Percentiles rank a stretch among this genome's conserved stretches.
Evolutionary conservation across 2,113 vertebrate species (phyloP).

Genomic region (Malurus cyaneus): DNA sequence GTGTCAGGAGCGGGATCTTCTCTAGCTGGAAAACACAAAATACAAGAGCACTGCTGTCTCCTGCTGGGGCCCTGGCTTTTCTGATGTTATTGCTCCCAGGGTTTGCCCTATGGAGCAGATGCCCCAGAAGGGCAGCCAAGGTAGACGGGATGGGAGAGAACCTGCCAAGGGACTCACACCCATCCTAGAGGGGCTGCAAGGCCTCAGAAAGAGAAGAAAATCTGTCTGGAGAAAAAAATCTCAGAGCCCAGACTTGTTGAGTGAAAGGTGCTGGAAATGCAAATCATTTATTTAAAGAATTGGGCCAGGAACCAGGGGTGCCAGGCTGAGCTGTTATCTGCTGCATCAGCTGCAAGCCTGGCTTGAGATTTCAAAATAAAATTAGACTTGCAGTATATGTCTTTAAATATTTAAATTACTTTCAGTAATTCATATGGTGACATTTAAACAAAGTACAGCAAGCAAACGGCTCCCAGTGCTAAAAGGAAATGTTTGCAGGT

Average conservation of each 20-base stretch:
- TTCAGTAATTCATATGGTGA: conserved; percentile 60
- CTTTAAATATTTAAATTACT: conserved; percentile 67
- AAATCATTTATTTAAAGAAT: not conserved
- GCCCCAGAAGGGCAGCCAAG: not conserved
- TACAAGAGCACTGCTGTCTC: not conserved
- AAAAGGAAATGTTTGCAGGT: conserved; percentile 60
- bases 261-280: conserved; percentile 30
- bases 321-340: conserved; percentile 16
- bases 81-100: not conserved
- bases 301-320: conserved; percentile 2
- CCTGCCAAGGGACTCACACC: not conserved
- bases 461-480: conserved; percentile 39
- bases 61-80: not conserved
- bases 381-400: conserved; percentile 30
- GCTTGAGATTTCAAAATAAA: conserved; percentile 29
- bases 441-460: conserved; percentile 56
- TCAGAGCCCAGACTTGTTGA: not conserved
- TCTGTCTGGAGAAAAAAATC: not conserved
- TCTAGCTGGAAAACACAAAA: not conserved
- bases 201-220: not conserved
- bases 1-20: not conserved
- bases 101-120: not conserved
- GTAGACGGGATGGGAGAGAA: not conserved
- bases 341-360: conserved; percentile 15
- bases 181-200: not conserved